These are phyloP conservation scores for Ochotona curzoniae DNA, from an alignment of 2,113 vertebrate species.

Conservation along the genomic window DNA sequence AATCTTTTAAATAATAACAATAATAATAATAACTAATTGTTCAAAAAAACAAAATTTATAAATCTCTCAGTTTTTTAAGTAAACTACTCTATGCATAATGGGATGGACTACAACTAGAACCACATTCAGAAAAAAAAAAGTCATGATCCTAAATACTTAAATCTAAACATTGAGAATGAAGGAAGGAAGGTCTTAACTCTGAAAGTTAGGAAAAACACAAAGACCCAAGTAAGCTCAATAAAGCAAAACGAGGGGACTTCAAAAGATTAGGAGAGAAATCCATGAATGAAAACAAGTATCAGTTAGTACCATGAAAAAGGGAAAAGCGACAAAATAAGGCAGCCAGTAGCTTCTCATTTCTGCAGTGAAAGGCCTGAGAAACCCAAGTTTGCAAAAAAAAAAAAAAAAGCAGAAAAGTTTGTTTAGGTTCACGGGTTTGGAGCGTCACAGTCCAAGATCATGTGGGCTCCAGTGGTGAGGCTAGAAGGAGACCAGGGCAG, in stretches of 20 bases:
- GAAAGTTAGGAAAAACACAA: neutral
- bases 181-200: neutral
- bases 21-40: neutral
- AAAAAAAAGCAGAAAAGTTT: too few relatives aligned
- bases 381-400: too few relatives aligned
- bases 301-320: neutral
- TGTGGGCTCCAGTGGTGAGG: neutral
- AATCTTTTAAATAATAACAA: neutral
- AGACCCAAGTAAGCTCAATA: constrained; percentile 5
- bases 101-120: neutral
- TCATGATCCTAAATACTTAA: neutral
- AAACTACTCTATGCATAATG: neutral
- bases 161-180: neutral
- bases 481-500: too few relatives aligned
- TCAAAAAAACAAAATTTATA: neutral
- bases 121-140: neutral
- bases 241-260: neutral
- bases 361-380: too few relatives aligned
- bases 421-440: too few relatives aligned
- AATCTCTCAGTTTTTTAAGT: neutral
- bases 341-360: too few relatives aligned
- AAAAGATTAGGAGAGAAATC: neutral
- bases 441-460: too few relatives aligned
- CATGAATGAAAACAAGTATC: neutral
- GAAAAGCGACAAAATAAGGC: too few relatives aligned